Conservation (phyloP, 2,888 invertebrate genomes). For the Periphyllus acericola region DNA sequence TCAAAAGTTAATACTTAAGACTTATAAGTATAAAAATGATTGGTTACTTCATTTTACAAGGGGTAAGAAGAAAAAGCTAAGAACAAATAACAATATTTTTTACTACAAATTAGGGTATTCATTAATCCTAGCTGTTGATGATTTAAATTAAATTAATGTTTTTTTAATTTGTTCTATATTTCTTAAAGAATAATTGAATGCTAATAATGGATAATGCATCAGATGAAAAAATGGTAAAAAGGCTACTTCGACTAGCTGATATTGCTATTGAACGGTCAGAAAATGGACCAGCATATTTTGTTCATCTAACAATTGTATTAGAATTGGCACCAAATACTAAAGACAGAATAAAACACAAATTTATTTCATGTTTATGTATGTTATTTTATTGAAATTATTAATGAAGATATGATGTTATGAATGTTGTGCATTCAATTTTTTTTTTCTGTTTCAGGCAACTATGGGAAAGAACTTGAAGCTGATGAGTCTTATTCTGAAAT, state of each 20-base stretch:
- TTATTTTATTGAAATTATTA: constrained; percentile 27
- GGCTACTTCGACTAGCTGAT: background rate
- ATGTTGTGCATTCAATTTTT: background rate
- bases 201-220: background rate
- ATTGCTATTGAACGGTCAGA: constrained; percentile 2
- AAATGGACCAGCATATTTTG: constrained; percentile 66
- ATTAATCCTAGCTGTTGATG: too few relatives aligned
- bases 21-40: too few relatives aligned
- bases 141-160: too few relatives aligned
- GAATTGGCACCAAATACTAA: constrained; percentile 65
- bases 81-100: too few relatives aligned
- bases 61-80: too few relatives aligned
- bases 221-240: background rate
- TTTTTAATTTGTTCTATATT: too few relatives aligned
- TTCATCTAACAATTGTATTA: constrained; percentile 66
- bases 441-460: constrained; percentile 64
- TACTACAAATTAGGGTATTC: too few relatives aligned
- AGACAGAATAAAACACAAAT: constrained; percentile 65
- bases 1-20: too few relatives aligned
- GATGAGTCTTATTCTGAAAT: constrained; percentile 66
- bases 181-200: background rate
- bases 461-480: constrained; percentile 66
- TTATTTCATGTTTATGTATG: constrained; percentile 65
- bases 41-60: too few relatives aligned
- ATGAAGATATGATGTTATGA: background rate